Evolutionary conservation across 1,140 invertebrate genomes (phyloP), one percentile per base, ranked within the genome.

Genomic region (Lasaia peninsularis): DNA sequence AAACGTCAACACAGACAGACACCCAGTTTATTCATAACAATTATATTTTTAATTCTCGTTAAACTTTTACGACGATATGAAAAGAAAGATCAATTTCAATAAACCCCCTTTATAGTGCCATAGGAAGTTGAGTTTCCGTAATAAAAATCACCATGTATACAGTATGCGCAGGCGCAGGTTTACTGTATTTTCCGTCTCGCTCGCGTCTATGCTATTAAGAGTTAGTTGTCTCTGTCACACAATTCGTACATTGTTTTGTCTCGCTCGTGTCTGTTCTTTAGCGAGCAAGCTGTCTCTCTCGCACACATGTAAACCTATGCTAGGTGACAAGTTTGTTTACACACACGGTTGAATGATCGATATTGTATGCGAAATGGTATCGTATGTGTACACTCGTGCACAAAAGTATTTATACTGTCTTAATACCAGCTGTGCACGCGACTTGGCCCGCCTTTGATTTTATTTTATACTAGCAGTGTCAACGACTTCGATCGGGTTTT

Each of bases 241-340:
- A 2, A 8, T 8, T 40, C 6, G 14, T 2, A 9, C 14, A 16
- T 52, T 11, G 21, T 21, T 44, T 37, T 18, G 21, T 52, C 50
- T 57, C 61, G 51, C 64, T 52, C 37, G 59, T 20, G 32, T 54
- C 31, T 48, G 24, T 40, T 18, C 32, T 48, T 20, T 16, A 56
- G 28, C 54, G 67, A 28, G 24, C 24, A 28, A 28, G 2, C 24
- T 28, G 24, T 28, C 24, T 28, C 4, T 7, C 24, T 28, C 24
- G 24, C 24, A 28, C 24, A 28, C 24, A 28, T 28, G 24, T 28
- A 28, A 28, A 28, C 24, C 24, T 28, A 72, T 75, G 72, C 72
- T 65, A 58, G 52, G 72, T 63, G 64, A 72, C 72, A 18, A 40
- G 54, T 28, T 64, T 75, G 72, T 75, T 75, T 75, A 75, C 72